Evolutionary conservation across 2,113 vertebrate species (phyloP), one percentile per base, ranked within the genome.

Genomic region (Tapirus terrestris): DNA sequence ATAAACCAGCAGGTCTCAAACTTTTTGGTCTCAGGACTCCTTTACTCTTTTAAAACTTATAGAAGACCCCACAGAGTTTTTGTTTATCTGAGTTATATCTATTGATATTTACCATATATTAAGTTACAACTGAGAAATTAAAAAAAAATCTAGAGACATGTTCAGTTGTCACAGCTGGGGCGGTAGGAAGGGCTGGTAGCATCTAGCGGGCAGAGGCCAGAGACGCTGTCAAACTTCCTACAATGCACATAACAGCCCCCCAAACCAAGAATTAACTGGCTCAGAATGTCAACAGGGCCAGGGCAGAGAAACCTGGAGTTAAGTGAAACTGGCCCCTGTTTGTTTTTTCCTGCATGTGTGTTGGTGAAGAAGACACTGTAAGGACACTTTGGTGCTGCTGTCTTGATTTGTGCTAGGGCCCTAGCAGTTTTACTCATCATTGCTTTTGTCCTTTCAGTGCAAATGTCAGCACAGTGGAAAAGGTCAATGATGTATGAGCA

Each of bases 41-140:
- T 85, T 96, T 25, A 13, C 5, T 9, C 5, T 92, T 58, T 77
- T 77, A 65, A 61, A 96, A 86, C 76, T 70, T 31, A 27, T 7
- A 72, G 31, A 81, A 89, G 53, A 45, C 6, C 51, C 17, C 60
- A 77, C 81, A 68, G 75, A 80, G 4, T 16, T 93, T 96, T 92
- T 79, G 61, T 83, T 79, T 77, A 23, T 39, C 58, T 96, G 33
- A 58, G 36, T 70, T 86, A 12, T 89, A 82, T 36, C 8, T 82
- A 61, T 29, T 63, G 7, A n/a, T 31, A 68, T 56, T 91, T 94
- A 29, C 12, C 39, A 72, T 31, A 45, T 45, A 29, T 8, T 27
- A 45, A 93, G 68, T 75, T 95, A 84, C 95, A 70, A 58, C 7
- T 33, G 48, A 75, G 8, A 94, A 67, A 81, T 77, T 85, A 36